Base-by-base conservation (phyloP, 1,140 invertebrate genomes). In the Polypedilum vanderplanki region DNA sequence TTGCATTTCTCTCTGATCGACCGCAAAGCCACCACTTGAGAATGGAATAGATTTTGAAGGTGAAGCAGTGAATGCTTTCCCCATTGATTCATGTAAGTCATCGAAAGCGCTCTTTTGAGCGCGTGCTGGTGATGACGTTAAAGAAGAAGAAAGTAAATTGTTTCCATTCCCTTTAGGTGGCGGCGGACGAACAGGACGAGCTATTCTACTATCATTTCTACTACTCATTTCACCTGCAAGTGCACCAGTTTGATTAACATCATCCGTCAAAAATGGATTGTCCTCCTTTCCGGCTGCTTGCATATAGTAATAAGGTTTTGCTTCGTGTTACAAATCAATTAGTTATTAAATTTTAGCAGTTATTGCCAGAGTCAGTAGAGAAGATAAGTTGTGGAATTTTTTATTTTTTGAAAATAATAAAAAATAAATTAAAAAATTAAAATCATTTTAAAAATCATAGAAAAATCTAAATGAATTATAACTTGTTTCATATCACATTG, bases 71-170 rank as follows among this genome's bases (percentile, higher is more conserved):
- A 90, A 84, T 73, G 88, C 88, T 85, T 88, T 87, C 17, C 87
- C 83, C 80, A 91, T 90, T 76, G 86, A 88, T 79, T 90, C 88
- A 79, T 90, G 89, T 57, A 91, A 83, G 79, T 91, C 89, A 78
- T 90, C 89, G 79, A 90, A 87, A 20, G 89, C 89, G 78, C 86
- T 89, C 79, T 89, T 89, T 73, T 85, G 83, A 74, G 84, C 84
- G 77, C 85, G 85, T 76, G 86, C 85, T 77, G 85, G 81, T 77
- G 83, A 81, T 70, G 83, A 80, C 78, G 81, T 77, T 85, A 83
- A 81, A 85, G 83, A 80, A 84, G 84, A 80, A 86, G 82, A 81
- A 84, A 74, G 22, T 18, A 67, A 40, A 10, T 3, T 33, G 5
- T 33, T 76, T 75, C 81, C 81, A 82, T 83, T 85, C 86, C 83